Percentiles rank a stretch among this genome's conserved stretches.
phyloP scores from a whole-genome alignment of 2,797 vertebrate genomes.

The Orientallactaga sibirica region DNA sequence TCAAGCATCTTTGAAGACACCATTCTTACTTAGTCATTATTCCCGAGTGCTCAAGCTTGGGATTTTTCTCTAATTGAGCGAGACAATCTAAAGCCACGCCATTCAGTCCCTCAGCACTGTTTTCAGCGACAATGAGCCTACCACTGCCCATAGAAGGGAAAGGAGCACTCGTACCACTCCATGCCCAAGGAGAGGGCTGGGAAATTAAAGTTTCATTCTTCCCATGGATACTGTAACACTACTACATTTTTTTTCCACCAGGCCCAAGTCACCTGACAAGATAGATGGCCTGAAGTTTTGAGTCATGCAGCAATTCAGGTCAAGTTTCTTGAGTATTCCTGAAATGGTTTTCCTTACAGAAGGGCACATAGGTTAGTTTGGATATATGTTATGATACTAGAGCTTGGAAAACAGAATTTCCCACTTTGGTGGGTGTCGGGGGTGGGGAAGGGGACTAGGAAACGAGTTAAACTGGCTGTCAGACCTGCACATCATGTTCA shows the following conservation, averaged over 20 bases:
- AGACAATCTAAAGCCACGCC: not conserved
- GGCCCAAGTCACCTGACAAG: not conserved
- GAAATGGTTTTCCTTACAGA: not conserved
- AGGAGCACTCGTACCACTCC: not conserved
- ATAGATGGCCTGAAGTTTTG: not conserved
- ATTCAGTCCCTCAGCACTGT: not conserved
- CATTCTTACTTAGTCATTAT: too few relatives aligned
- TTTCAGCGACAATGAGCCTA: not conserved
- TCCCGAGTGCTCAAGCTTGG: too few relatives aligned
- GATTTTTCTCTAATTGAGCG: not conserved
- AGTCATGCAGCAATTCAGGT: not conserved
- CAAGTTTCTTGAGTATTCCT: not conserved
- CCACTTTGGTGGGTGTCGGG: too few relatives aligned
- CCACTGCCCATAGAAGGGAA: not conserved
- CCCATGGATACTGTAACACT: not conserved
- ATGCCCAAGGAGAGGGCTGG: not conserved
- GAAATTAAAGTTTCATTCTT: not conserved
- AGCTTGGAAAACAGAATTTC: constrained; percentile 19
- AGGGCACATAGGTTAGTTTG: not conserved
- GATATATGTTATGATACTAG: not conserved
- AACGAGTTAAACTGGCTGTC: not conserved
- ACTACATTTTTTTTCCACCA: not conserved
- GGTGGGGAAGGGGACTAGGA: not conserved
- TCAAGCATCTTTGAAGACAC: not conserved
- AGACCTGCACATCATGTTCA: not conserved